Base-by-base conservation (phyloP, 2,888 invertebrate species). In the Drosophila melanosoma region DNA sequence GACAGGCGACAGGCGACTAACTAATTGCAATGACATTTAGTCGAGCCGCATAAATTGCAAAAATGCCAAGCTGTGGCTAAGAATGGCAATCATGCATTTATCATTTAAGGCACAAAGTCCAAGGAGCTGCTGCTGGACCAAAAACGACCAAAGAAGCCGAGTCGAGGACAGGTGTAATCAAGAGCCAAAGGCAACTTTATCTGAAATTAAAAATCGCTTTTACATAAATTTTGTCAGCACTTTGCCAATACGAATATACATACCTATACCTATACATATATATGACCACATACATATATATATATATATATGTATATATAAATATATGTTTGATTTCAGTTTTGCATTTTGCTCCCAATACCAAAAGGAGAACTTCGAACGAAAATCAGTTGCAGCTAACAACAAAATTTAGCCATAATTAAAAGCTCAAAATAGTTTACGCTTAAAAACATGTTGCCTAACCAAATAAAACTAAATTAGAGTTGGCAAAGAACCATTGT, bases 151-250 rank as follows among this genome's bases (percentile, higher is more conserved):
- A 45, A 45, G 45, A 17, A 38, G 38, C 38, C 38, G 45, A 45
- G 23, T 45, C 61, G 32, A 32, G 51, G 29, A 73, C 69, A 63
- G 76, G 75, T 72, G 74, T 70, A 84, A 85, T 87, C 79, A 85
- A 87, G 73, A 74, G 69, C 57, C 57, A 65, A 69, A 56, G 71
- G 65, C n/a, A 75, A 75, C 75, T 79, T 87, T 87, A 87, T 87
- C 87, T 87, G 74, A 88, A 87, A 87, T 87, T 87, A 82, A 87
- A 87, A 87, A 87, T 87, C 87, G 78, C 75, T 76, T 76, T 68
- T 70, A 74, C 75, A 80, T 82, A 75, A 86, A 83, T 86, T 82
- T 83, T 83, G 81, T 79, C 76, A 81, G 69, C 76, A 70, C 74
- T 57, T 74, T 74, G 73, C 73, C 83, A 86, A 79, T 83, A 79